Base-by-base conservation (phyloP, 2,888 invertebrate species). In the Thelaira solivaga region DNA sequence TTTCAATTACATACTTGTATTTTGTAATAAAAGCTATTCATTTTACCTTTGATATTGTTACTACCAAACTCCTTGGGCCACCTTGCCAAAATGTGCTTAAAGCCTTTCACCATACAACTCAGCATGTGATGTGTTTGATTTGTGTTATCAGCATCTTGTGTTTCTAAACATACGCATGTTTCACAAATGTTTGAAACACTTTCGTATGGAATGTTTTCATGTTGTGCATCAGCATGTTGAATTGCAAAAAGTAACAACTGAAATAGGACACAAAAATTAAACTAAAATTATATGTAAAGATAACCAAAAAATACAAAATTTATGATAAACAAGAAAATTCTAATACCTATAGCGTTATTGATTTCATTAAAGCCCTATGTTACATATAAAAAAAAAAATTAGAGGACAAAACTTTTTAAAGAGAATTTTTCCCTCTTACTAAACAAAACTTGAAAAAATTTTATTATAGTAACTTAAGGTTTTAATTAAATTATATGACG, bases 1-100 rank as follows among this genome's bases (percentile, higher is more conserved):
- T n/a, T n/a, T n/a, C n/a, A n/a, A n/a, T n/a, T n/a, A n/a, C n/a
- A n/a, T n/a, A n/a, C n/a, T n/a, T n/a, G n/a, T n/a, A n/a, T n/a
- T n/a, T n/a, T n/a, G n/a, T n/a, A n/a, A n/a, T n/a, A n/a, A n/a
- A n/a, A n/a, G n/a, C n/a, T n/a, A n/a, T n/a, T n/a, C n/a, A n/a
- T n/a, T 47, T 80, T 82, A 86, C 86, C 85, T 67, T 83, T 81
- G 2, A 86, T 84, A 81, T 84, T 83, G n/a, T 64, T 39, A 53
- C 10, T 81, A 2, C 85, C 87, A 75, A 88, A 88, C 55, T 87
- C 84, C 0, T 74, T 43, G 0, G 89, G 89, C 89, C 89, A 89
- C 22, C 85, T 84, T 0, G 88, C 84, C 24, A 89, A 79, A 13
- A 89, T 87, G 41, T 89, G 88, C 31, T 84, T 83, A 16, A 89